phyloP scores from a whole-genome alignment of 2,888 invertebrate species.

The Andrena fulva region DNA sequence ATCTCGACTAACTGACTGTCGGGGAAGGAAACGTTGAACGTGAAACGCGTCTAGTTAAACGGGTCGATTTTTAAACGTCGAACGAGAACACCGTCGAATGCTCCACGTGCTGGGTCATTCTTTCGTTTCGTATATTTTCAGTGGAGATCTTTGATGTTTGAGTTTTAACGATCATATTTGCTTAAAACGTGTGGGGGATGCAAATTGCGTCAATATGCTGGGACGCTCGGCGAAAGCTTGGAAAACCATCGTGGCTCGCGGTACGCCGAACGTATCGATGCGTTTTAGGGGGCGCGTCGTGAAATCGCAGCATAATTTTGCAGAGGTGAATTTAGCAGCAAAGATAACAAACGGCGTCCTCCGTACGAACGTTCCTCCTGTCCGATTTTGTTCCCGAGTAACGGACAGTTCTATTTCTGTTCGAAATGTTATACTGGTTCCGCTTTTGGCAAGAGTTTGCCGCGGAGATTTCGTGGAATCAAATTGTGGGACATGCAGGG shows the following conservation, averaged over 20 bases:
- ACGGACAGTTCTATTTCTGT: too few relatives aligned
- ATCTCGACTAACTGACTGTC: conserved; percentile 15
- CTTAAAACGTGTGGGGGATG: neutral
- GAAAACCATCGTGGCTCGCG: neutral
- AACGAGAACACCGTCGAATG: neutral
- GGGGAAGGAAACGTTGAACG: neutral
- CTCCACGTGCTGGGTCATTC: too few relatives aligned
- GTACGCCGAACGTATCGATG: neutral
- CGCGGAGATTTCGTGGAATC: too few relatives aligned
- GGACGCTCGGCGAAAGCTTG: neutral
- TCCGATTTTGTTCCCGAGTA: too few relatives aligned
- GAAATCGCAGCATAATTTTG: neutral
- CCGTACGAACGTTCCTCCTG: too few relatives aligned
- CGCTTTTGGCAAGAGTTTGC: too few relatives aligned
- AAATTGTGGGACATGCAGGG: too few relatives aligned
- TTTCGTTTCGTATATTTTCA: too few relatives aligned
- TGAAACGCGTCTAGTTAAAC: neutral
- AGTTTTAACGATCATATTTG: neutral
- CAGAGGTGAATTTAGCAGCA: too few relatives aligned
- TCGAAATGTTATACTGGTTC: too few relatives aligned
- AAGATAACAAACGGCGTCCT: too few relatives aligned
- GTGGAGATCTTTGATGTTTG: too few relatives aligned
- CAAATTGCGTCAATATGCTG: neutral
- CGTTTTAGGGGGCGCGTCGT: neutral
- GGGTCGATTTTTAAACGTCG: neutral